Percentiles rank a stretch among this genome's conserved stretches.
Conservation (phyloP, 2,113 vertebrate species). For the Chaetodon trifascialis region DNA sequence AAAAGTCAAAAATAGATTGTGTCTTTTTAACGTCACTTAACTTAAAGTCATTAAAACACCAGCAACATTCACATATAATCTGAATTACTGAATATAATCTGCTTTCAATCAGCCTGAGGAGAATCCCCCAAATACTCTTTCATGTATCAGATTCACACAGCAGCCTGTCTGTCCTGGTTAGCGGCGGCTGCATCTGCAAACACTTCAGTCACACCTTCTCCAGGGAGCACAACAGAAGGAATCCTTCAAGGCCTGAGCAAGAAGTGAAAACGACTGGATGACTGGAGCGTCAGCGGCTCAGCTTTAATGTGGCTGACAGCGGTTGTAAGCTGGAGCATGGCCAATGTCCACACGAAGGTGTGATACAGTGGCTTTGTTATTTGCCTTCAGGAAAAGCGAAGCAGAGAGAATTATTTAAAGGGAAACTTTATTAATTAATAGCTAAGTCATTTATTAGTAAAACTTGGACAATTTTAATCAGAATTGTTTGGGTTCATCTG, state of each 20-base stretch:
- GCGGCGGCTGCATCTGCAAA: constrained; percentile 34
- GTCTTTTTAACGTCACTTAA: neutral
- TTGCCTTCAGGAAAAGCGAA: constrained; percentile 5
- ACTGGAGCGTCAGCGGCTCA: constrained; percentile 17
- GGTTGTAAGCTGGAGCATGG: constrained; percentile 6
- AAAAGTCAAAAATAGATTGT: neutral
- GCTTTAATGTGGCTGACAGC: constrained; percentile 25
- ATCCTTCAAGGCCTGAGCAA: constrained; percentile 38
- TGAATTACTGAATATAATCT: neutral
- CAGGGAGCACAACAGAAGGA: constrained; percentile 34
- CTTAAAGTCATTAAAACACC: neutral
- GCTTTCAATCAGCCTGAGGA: constrained; percentile 2
- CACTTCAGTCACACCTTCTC: constrained; percentile 51
- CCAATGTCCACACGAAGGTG: neutral
- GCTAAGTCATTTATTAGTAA: neutral
- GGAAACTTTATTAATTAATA: neutral
- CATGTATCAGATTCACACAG: neutral
- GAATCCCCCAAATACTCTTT: neutral
- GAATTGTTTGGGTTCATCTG: neutral
- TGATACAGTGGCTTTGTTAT: constrained; percentile 4
- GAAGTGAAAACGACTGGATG: constrained; percentile 33
- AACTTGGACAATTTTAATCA: neutral
- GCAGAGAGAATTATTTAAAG: constrained; percentile 9
- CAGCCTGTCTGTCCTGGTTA: constrained; percentile 29
- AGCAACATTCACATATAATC: neutral